These are phyloP conservation scores for Nannospalax galili DNA, from an alignment of 2,113 vertebrate species.

Conservation along the genomic window DNA sequence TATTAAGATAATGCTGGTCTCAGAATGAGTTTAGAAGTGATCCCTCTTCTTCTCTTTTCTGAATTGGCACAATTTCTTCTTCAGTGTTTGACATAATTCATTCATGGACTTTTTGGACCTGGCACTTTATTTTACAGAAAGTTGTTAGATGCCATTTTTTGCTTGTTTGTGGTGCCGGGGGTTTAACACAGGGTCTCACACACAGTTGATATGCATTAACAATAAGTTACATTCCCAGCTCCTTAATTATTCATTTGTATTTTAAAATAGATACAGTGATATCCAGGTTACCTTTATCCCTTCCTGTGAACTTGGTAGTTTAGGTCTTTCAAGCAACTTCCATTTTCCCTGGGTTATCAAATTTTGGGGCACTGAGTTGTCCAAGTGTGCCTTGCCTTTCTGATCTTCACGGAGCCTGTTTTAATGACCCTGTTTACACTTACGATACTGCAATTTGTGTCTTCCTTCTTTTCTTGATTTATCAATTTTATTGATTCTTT, in stretches of 20 bases:
- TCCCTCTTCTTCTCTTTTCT: background rate
- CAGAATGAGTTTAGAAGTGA: background rate
- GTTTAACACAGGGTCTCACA: background rate
- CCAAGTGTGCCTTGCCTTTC: background rate
- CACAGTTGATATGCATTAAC: background rate
- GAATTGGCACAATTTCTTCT: background rate
- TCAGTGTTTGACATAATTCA: background rate
- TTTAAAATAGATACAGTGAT: background rate
- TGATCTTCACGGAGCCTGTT: background rate
- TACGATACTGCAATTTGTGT: background rate
- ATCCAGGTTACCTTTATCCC: background rate
- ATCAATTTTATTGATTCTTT: background rate
- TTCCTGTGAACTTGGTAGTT: background rate
- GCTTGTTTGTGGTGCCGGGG: background rate
- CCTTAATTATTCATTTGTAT: background rate
- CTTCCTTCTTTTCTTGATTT: background rate
- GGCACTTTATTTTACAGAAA: background rate
- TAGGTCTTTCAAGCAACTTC: background rate
- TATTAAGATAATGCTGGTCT: background rate
- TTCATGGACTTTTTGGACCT: background rate
- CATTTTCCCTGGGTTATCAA: background rate
- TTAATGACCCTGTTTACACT: background rate
- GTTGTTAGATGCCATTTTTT: background rate
- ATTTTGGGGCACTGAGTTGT: background rate
- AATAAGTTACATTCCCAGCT: background rate